Conservation (phyloP, 1,140 invertebrate genomes). For the Asobara japonica region DNA sequence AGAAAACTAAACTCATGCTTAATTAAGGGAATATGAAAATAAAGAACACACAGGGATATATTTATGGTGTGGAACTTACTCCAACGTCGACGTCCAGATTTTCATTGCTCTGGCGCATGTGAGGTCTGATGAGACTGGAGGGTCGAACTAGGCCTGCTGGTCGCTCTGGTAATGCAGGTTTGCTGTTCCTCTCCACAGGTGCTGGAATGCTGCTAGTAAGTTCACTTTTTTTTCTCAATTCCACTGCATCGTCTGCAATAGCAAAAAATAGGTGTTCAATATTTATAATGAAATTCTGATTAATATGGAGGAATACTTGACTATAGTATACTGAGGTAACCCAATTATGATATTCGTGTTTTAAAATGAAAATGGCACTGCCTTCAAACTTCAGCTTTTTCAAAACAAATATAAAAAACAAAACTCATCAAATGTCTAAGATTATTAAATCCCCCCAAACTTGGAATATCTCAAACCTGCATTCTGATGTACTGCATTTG, state of each 20-base stretch:
- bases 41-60: not conserved
- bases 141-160: constrained; percentile 73
- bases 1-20: not conserved
- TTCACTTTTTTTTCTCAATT: constrained; percentile 58
- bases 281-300: not conserved
- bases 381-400: too few relatives aligned
- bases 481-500: constrained; percentile 51
- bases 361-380: too few relatives aligned
- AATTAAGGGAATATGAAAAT: not conserved
- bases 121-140: constrained; percentile 66
- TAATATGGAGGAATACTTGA: not conserved
- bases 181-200: constrained; percentile 60
- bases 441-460: not conserved
- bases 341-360: too few relatives aligned
- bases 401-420: too few relatives aligned
- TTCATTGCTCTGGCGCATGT: constrained; percentile 57
- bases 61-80: constrained; percentile 49
- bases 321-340: too few relatives aligned
- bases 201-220: constrained; percentile 37
- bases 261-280: constrained; percentile 17
- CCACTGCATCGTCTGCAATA: constrained; percentile 55
- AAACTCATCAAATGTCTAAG: not conserved
- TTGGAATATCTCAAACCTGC: not conserved
- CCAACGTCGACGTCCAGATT: constrained; percentile 58
- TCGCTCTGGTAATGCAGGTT: constrained; percentile 77